phyloP scores from a whole-genome alignment of 2,888 invertebrate species.

The Polylopha cassiicola region DNA sequence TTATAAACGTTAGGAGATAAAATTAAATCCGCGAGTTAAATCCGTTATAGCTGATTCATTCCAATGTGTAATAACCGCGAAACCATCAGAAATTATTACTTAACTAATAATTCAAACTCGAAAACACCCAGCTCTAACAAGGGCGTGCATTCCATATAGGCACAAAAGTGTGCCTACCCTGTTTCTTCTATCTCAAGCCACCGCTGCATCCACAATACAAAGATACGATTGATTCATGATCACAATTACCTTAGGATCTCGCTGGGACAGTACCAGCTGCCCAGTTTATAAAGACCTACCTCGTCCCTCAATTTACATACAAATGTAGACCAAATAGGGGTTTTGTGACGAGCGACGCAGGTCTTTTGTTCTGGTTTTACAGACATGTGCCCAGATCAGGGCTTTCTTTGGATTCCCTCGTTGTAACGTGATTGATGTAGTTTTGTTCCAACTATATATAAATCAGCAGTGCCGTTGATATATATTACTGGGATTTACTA shows the following conservation, averaged over 20 bases:
- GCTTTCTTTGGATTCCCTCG: conserved; percentile 21
- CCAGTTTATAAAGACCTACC: conserved; percentile 5
- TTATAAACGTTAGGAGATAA: too few species aligned
- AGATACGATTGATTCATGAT: conserved; percentile 71
- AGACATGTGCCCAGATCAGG: conserved; percentile 18
- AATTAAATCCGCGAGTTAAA: too few species aligned
- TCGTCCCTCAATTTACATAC: background rate
- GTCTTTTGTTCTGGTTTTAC: conserved; percentile 1
- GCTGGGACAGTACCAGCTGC: conserved; percentile 44
- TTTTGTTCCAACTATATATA: conserved; percentile 21
- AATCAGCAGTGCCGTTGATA: too few species aligned
- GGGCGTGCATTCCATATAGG: background rate
- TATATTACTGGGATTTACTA: too few species aligned
- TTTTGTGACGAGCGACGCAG: background rate
- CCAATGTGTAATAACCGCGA: too few species aligned
- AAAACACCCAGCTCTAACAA: too few species aligned
- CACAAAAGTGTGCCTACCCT: conserved; percentile 1
- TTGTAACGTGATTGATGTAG: conserved; percentile 17
- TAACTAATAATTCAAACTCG: too few species aligned
- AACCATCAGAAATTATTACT: too few species aligned
- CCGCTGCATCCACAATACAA: too few species aligned
- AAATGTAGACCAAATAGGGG: conserved; percentile 1
- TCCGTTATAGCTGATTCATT: too few species aligned
- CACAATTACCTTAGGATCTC: conserved; percentile 69
- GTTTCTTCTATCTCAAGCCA: too few species aligned